Evolutionary conservation across 2,797 vertebrate species (phyloP), one percentile per base, ranked within the genome.

Genomic region (Periophthalmus magnuspinnatus): DNA sequence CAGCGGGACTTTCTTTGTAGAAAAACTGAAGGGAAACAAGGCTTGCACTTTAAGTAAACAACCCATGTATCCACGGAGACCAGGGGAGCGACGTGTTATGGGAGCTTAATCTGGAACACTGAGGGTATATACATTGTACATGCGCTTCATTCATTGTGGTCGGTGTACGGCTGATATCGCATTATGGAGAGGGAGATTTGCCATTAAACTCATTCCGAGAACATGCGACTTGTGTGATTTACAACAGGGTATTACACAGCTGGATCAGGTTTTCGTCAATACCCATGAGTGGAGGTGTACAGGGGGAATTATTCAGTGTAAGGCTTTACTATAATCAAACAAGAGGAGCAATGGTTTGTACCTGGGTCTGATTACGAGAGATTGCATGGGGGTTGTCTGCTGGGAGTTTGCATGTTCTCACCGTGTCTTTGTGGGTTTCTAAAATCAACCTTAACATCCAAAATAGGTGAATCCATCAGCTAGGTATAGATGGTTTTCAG

Each of bases 31-130:
- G 72, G 67, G 72, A 84, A 85, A 85, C 59, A 66, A 76, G 72
- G 66, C 36, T 70, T 80, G 73, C 75, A 80, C 82, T 89, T 86
- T 80, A 83, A 78, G 80, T 86, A 89, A 84, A 84, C 84, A 86
- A 62, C 76, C 33, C 68, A 67, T 76, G 81, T 60, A 34, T 36
- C 77, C 73, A 64, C 75, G 34, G 81, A 85, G 78, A 79, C 78
- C 77, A 69, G 28, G 72, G 80, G 76, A 84, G 81, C 80, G 78
- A 78, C 5, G 74, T 81, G 77, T 87, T 88, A 85, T 83, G 82
- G 82, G 75, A 86, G 76, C 80, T 81, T 89, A 82, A 86, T 86
- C 80, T 84, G 79, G 67, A 61, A 78, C 22, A 71, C 81, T 77
- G 48, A 76, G 78, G 81, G 81, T 64, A 78, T 76, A 82, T 70